Percentiles rank a stretch among this genome's conserved stretches.
These are phyloP conservation scores for Whitmania pigra DNA, from an alignment of 1,140 invertebrate species.

Conservation along the genomic window DNA sequence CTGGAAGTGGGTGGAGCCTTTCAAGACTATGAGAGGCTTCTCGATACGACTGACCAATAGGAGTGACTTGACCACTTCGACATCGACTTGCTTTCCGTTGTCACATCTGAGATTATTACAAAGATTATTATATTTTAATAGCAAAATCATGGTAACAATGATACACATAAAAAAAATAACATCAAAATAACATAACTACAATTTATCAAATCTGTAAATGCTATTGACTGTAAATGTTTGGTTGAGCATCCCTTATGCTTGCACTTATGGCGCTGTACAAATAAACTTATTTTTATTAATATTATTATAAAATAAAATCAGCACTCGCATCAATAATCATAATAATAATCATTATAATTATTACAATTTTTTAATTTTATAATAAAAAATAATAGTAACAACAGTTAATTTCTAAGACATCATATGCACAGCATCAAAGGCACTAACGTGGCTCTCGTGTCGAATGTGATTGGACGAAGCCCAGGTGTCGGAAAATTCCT, in stretches of 20 bases:
- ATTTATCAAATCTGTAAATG: too few relatives aligned
- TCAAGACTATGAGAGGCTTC: slow-evolving; percentile 23
- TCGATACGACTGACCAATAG: slow-evolving; percentile 21
- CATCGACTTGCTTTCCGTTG: slow-evolving; percentile 47
- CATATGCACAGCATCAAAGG: background rate
- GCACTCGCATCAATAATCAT: background rate
- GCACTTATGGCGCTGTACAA: too few relatives aligned
- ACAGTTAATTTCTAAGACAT: too few relatives aligned
- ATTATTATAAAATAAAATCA: background rate
- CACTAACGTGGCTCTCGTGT: slow-evolving; percentile 36
- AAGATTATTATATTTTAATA: too few relatives aligned
- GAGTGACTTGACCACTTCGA: slow-evolving; percentile 19
- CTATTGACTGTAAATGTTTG: background rate
- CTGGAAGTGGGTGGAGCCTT: slow-evolving; percentile 1
- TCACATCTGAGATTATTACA: slow-evolving; percentile 57
- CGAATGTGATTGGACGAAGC: slow-evolving; percentile 66
- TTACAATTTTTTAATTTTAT: too few relatives aligned
- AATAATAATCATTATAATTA: too few relatives aligned
- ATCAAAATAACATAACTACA: background rate
- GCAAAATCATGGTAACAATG: background rate
- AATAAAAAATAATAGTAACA: too few relatives aligned
- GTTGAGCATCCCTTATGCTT: too few relatives aligned
- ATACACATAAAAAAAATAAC: too few relatives aligned
- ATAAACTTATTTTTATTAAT: too few relatives aligned
- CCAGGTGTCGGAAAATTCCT: slow-evolving; percentile 82